These are phyloP conservation scores for Gymnocheta viridis DNA, from an alignment of 2,888 invertebrate genomes.

Conservation along the genomic window DNA sequence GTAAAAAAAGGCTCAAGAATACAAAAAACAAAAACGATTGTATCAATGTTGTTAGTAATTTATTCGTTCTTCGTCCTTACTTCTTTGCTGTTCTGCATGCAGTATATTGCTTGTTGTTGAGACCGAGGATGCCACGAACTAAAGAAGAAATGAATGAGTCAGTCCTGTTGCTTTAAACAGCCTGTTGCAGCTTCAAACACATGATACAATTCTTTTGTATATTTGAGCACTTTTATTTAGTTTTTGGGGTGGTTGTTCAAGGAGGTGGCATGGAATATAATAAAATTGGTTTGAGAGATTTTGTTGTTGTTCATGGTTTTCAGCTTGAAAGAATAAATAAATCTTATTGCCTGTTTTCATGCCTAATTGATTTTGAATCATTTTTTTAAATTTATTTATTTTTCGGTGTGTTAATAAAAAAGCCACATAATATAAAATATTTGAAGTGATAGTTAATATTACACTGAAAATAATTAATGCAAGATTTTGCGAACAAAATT, in stretches of 20 bases:
- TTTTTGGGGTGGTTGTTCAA: not conserved
- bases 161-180: conserved; percentile 65
- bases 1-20: conserved; percentile 27
- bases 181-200: conserved; percentile 54
- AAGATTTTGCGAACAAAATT: too few species aligned
- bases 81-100: conserved; percentile 38
- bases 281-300: conserved; percentile 39
- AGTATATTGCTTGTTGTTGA: conserved; percentile 41
- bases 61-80: conserved; percentile 19
- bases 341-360: conserved; percentile 42
- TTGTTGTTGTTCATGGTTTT: not conserved
- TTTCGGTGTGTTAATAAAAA: not conserved
- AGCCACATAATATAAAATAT: too few species aligned
- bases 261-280: not conserved
- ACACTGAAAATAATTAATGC: too few species aligned
- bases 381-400: not conserved
- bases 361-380: conserved; percentile 43
- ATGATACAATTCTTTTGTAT: conserved; percentile 6
- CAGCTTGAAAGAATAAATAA: conserved; percentile 9
- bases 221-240: conserved; percentile 25
- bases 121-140: conserved; percentile 26
- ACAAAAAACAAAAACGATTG: conserved; percentile 17
- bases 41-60: conserved; percentile 41
- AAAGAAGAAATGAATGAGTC: conserved; percentile 14
- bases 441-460: too few species aligned